A percentile compares a stretch with the other conserved stretches of the same genome.
These are phyloP conservation scores for Sinella curviseta DNA, from an alignment of 1,140 invertebrate species.

Conservation along the genomic window DNA sequence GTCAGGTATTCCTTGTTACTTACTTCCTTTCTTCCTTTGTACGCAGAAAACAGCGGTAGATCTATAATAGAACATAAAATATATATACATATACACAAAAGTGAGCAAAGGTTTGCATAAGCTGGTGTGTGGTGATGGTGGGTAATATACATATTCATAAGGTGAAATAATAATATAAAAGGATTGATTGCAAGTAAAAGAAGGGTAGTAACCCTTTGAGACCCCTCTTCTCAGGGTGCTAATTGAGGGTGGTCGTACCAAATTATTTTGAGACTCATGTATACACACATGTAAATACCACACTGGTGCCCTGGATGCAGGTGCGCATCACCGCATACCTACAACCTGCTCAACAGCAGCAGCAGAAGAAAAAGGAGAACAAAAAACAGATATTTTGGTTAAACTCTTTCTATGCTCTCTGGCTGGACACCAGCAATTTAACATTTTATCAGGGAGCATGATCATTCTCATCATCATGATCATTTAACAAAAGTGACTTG, in stretches of 20 bases:
- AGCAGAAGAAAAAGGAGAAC: not conserved
- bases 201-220: slow-evolving; percentile 21
- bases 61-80: no score
- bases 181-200: slow-evolving; percentile 16
- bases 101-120: no score
- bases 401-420: not conserved
- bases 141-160: not conserved
- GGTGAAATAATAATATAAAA: not conserved
- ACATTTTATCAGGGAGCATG: not conserved
- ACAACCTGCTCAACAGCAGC: not conserved
- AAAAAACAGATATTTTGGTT: not conserved
- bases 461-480: not conserved
- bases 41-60: no score
- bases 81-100: no score
- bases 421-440: not conserved
- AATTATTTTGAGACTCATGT: slow-evolving; percentile 19
- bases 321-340: not conserved
- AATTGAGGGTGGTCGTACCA: slow-evolving; percentile 32
- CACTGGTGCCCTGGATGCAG: not conserved
- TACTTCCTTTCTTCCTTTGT: no score
- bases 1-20: no score
- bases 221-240: slow-evolving; percentile 26
- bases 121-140: no score
- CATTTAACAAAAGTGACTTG: not conserved
- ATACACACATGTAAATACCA: not conserved